Conservation (phyloP, 2,797 vertebrate genomes). For the Syngnathus acus region DNA sequence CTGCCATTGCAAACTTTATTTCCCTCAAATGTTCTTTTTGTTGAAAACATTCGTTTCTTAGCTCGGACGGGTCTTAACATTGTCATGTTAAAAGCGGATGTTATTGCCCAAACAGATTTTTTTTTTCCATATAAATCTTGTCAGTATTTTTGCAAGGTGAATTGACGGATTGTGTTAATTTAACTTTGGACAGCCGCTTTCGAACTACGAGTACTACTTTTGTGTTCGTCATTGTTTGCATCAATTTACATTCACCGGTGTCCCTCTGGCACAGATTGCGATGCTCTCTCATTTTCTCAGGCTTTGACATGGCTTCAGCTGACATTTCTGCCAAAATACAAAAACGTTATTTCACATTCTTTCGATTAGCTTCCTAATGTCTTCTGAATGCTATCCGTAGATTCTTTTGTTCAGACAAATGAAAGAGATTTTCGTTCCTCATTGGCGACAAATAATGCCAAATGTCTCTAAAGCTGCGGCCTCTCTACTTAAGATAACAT, state of each 20-base stretch:
- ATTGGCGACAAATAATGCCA: conserved; percentile 3
- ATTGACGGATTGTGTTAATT: too few relatives aligned
- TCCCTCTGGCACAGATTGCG: conserved; percentile 8
- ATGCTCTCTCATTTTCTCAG: conserved; percentile 15
- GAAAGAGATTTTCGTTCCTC: too few relatives aligned
- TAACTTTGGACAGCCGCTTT: too few relatives aligned
- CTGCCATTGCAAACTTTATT: neutral
- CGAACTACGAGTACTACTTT: too few relatives aligned
- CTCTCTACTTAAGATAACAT: neutral
- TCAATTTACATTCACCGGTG: neutral
- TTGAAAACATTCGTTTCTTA: neutral
- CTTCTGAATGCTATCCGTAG: too few relatives aligned
- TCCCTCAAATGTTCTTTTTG: neutral
- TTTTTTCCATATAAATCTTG: too few relatives aligned
- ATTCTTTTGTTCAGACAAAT: too few relatives aligned
- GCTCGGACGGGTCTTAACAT: neutral
- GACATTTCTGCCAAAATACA: conserved; percentile 10
- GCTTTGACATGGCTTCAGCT: conserved; percentile 9
- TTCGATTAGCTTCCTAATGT: too few relatives aligned
- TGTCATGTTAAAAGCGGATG: too few relatives aligned
- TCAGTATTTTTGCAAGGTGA: neutral
- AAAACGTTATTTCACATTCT: conserved; percentile 7
- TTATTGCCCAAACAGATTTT: too few relatives aligned
- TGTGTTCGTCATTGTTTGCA: neutral
- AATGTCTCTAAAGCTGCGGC: neutral